These are phyloP conservation scores for Carlito syrichta DNA, from an alignment of 2,113 vertebrate genomes.

Conservation along the genomic window DNA sequence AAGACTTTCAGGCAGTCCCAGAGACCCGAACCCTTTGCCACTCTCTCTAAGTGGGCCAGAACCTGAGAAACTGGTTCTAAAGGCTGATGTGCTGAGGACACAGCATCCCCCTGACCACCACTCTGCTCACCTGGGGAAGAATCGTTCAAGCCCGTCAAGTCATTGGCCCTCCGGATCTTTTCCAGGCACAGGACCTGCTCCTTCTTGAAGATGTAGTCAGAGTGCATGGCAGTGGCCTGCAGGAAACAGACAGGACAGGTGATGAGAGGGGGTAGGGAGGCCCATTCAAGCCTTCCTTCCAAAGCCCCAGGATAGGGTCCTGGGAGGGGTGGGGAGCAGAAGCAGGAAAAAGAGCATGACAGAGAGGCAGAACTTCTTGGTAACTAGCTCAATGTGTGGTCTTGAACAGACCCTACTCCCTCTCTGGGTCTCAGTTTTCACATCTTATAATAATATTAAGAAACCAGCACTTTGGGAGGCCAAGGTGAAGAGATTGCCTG, in stretches of 20 bases:
- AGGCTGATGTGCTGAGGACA: too few relatives aligned
- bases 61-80: background rate
- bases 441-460: background rate
- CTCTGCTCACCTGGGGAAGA: slow-evolving; percentile 78
- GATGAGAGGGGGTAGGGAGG: background rate
- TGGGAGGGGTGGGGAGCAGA: accelerated
- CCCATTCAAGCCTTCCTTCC: background rate
- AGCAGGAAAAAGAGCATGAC: background rate
- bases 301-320: background rate
- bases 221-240: slow-evolving; percentile 80
- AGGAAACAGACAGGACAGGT: background rate
- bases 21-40: background rate
- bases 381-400: background rate
- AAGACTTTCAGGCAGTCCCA: background rate
- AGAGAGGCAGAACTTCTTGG: background rate
- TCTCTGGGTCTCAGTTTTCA: background rate
- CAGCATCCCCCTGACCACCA: accelerated
- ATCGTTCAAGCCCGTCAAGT: slow-evolving; percentile 79
- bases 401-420: background rate
- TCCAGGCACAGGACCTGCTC: slow-evolving; percentile 84
- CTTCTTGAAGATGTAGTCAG: slow-evolving; percentile 86
- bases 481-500: too few relatives aligned
- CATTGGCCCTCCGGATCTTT: slow-evolving; percentile 79
- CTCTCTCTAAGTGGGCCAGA: background rate
- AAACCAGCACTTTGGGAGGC: too few relatives aligned